These are phyloP conservation scores for Elysia chlorotica DNA, from an alignment of 1,140 invertebrate species.

Conservation along the genomic window DNA sequence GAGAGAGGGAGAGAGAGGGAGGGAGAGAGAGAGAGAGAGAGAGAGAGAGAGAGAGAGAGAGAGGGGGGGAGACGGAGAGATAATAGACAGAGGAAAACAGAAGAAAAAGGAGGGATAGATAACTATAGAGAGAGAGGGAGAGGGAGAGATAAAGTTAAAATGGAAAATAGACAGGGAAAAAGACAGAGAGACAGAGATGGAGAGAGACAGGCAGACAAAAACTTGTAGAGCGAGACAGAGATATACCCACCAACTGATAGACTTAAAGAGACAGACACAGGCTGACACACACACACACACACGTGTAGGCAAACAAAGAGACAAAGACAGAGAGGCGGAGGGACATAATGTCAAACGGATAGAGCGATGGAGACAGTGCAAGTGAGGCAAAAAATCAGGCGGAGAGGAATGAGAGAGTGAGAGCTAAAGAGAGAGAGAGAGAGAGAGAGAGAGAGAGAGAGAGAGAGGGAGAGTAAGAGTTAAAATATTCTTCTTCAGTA, in stretches of 20 bases:
- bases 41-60: constrained; percentile 3
- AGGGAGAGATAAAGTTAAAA: neutral
- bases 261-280: too few relatives aligned
- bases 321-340: neutral
- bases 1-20: constrained; percentile 6
- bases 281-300: too few relatives aligned
- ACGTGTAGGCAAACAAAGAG: too few relatives aligned
- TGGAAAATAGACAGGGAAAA: neutral
- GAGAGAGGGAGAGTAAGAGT: neutral
- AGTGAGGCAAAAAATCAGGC: too few relatives aligned
- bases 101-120: neutral
- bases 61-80: neutral
- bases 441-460: constrained; percentile 8
- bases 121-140: neutral
- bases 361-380: neutral
- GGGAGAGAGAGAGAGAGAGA: constrained; percentile 6
- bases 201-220: neutral
- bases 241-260: too few relatives aligned
- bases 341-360: neutral
- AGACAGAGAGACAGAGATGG: constrained; percentile 1
- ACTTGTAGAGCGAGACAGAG: too few relatives aligned
- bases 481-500: neutral
- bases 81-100: neutral
- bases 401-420: too few relatives aligned
- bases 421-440: constrained; percentile 1